A percentile compares a stretch with the other conserved stretches of the same genome.
These are phyloP conservation scores for Sylvilagus floridanus DNA, from an alignment of 2,797 vertebrate genomes.

Conservation along the genomic window DNA sequence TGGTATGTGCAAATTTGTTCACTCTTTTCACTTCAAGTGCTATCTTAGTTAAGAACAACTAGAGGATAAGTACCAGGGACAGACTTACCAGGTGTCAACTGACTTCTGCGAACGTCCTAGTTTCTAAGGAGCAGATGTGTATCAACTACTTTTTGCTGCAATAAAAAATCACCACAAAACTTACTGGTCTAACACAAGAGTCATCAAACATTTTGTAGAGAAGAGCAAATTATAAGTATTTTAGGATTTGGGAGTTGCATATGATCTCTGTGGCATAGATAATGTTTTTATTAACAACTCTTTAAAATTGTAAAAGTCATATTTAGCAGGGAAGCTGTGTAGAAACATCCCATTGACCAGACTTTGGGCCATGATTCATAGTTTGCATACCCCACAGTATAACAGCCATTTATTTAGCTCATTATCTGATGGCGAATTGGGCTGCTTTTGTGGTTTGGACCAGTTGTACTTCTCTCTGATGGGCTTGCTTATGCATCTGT, in stretches of 20 bases:
- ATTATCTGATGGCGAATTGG: background rate
- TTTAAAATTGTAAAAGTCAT: conserved; percentile 41
- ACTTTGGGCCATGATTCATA: background rate
- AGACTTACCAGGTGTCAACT: background rate
- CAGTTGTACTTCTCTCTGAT: background rate
- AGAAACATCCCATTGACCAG: background rate
- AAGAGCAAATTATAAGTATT: conserved; percentile 3
- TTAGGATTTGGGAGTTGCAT: background rate
- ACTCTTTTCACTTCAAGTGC: background rate
- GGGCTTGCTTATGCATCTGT: background rate
- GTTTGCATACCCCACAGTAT: background rate
- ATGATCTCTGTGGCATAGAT: background rate
- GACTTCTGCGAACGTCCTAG: conserved; percentile 12
- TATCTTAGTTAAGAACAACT: conserved; percentile 16
- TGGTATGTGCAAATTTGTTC: background rate
- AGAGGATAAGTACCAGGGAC: background rate
- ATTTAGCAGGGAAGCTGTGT: background rate
- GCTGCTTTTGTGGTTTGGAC: background rate
- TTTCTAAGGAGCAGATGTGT: background rate
- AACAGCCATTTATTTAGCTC: background rate
- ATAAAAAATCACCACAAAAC: background rate
- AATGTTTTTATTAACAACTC: conserved; percentile 18
- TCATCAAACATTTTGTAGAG: conserved; percentile 45
- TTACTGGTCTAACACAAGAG: background rate
- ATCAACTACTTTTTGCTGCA: conserved; percentile 21